phyloP scores from a whole-genome alignment of 2,113 vertebrate species.

The Phalacrocorax aristotelis region DNA sequence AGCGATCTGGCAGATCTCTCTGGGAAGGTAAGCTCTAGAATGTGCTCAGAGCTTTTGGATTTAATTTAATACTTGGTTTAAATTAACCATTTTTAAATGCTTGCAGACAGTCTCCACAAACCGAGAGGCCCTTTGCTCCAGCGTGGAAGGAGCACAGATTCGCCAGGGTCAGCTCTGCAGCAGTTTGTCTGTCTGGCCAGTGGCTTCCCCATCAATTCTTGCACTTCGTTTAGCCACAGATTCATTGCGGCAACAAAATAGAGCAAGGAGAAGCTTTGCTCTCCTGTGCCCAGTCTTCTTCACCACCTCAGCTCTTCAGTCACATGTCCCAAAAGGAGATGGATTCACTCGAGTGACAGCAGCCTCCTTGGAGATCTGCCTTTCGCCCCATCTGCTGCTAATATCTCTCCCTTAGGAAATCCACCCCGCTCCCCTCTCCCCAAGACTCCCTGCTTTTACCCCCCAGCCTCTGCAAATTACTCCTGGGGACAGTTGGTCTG shows the following conservation, averaged over 20 bases:
- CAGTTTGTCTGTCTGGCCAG: neutral
- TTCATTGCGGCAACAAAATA: neutral
- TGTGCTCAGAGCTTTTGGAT: constrained; percentile 59
- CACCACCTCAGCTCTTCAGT: neutral
- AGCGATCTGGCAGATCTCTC: constrained; percentile 59
- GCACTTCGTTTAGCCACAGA: neutral
- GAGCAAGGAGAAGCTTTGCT: neutral
- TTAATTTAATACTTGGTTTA: constrained; percentile 57
- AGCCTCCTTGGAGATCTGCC: neutral
- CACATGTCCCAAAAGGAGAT: neutral
- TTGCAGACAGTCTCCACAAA: constrained; percentile 54
- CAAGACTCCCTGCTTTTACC: neutral
- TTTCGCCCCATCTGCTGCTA: neutral
- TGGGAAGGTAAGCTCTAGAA: constrained; percentile 55
- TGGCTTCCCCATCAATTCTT: neutral
- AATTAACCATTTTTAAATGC: constrained; percentile 64
- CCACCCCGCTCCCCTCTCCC: neutral
- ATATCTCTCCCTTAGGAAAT: neutral
- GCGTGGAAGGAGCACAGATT: neutral
- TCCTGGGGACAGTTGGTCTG: neutral
- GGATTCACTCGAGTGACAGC: neutral
- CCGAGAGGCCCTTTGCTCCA: constrained; percentile 5
- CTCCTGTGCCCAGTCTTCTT: neutral
- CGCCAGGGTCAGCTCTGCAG: neutral
- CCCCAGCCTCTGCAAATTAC: neutral